Base-by-base conservation (phyloP, 92 coral and sea anemone genomes). In the Porites lobata region DNA sequence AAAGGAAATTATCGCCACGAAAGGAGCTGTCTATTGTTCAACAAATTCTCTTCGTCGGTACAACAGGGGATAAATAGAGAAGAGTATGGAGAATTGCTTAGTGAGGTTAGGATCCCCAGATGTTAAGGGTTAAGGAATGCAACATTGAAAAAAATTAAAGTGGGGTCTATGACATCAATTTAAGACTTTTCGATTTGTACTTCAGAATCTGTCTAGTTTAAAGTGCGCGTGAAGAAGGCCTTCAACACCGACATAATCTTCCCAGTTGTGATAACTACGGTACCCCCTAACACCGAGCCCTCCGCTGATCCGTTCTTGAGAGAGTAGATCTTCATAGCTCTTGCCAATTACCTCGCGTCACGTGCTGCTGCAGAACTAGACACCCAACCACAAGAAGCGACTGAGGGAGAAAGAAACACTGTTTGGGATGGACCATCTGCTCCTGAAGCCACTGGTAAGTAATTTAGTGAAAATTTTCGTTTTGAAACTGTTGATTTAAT, bases 181-280 rank as follows among this genome's bases (percentile, higher is more conserved):
- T 29, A 29, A 29, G 32, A 29, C 4, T 29, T 29, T 29, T 29
- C 0, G 32, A 29, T 29, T 29, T 29, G 32, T 29, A 29, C 32
- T 29, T 29, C 22, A 21, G 22, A 21, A 21, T 21, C 32, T 29
- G 32, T 29, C 32, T 29, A 29, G 32, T 57, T 59, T 18, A 59
- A 29, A 32, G 81, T 77, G 13, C 21, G 69, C 0, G 69, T 77
- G 69, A 51, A 38, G 20, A 77, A 61, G 38, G 81, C 81, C 10
- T 61, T 77, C 19, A 77, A 77, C 24, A 57, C 81, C 53, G 81
- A 77, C 8, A 77, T 77, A 8, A 77, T 19, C 10, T 77, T 77
- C 54, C 81, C 81, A 14, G 51, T 77, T 77, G 81, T 77, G 32
- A 59, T 77, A 59, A 77, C 81, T 7, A 77, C 81, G 1, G 81